Conservation (phyloP, 2,113 vertebrate species). For the Synodontis membranacea region DNA sequence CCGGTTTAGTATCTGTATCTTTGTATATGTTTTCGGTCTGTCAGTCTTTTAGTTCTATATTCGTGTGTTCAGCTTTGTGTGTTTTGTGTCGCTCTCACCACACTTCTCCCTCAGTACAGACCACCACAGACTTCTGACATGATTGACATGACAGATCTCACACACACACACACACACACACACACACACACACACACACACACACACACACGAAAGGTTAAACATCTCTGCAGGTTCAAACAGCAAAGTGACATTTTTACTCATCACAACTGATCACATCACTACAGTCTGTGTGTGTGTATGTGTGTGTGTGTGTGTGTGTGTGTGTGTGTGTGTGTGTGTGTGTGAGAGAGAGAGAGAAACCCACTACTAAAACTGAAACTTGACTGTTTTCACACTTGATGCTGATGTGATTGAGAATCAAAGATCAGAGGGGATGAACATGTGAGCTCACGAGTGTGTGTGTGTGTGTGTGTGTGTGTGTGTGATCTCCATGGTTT, state of each 20-base stretch:
- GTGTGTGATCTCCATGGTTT: slow-evolving; percentile 4
- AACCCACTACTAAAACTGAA: not conserved
- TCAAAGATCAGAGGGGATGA: not conserved
- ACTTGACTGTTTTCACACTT: not conserved
- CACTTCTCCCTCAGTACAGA: not conserved
- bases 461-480: slow-evolving; percentile 9
- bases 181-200: not conserved
- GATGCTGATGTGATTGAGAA: not conserved
- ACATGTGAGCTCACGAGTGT: not conserved
- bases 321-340: not conserved
- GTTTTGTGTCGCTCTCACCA: not conserved
- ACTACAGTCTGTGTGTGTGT: not conserved
- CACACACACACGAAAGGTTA: not conserved
- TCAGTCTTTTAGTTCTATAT: not conserved
- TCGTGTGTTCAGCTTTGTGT: not conserved
- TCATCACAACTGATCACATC: not conserved
- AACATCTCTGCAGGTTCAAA: not conserved
- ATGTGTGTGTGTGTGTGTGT: not conserved
- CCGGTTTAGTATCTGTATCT: too few species aligned
- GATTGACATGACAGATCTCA: not conserved
- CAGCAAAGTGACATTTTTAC: not conserved
- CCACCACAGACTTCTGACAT: not conserved
- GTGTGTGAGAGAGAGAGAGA: not conserved
- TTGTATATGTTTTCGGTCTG: not conserved
- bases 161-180: not conserved